These are phyloP conservation scores for Microcebus jonahi DNA, from an alignment of 2,113 vertebrate genomes.

Conservation along the genomic window DNA sequence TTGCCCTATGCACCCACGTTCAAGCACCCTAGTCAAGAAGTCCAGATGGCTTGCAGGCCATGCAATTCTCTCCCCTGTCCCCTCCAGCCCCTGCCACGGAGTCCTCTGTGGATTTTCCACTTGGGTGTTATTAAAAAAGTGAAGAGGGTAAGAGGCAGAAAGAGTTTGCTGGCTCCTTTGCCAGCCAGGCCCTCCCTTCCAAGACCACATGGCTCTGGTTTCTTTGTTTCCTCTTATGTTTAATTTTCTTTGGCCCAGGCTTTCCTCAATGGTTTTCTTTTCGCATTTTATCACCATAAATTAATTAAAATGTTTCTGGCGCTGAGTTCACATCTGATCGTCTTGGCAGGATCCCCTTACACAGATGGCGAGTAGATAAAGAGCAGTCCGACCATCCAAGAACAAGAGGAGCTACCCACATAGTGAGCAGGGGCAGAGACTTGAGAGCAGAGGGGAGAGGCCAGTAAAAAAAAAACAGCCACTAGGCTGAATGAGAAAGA, in stretches of 20 bases:
- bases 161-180: slow-evolving; percentile 33
- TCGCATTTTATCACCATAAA: slow-evolving; percentile 80
- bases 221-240: slow-evolving; percentile 78
- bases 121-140: slow-evolving; percentile 50
- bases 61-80: not conserved
- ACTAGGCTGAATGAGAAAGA: not conserved
- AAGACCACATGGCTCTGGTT: slow-evolving; percentile 58
- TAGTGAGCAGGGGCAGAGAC: slow-evolving; percentile 29
- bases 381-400: slow-evolving; percentile 57
- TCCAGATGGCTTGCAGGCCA: not conserved
- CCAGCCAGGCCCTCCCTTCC: slow-evolving; percentile 65
- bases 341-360: slow-evolving; percentile 77
- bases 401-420: slow-evolving; percentile 70
- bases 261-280: slow-evolving; percentile 77
- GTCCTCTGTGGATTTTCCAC: slow-evolving; percentile 20
- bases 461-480: not conserved
- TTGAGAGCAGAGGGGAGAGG: not conserved
- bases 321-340: slow-evolving; percentile 69
- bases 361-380: slow-evolving; percentile 71
- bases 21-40: not conserved
- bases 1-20: not conserved
- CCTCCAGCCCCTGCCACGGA: not conserved
- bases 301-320: slow-evolving; percentile 79
- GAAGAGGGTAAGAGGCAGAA: slow-evolving; percentile 43
- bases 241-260: slow-evolving; percentile 73